Conservation (phyloP, 2,797 vertebrate genomes). For the Gobio occitaniae region DNA sequence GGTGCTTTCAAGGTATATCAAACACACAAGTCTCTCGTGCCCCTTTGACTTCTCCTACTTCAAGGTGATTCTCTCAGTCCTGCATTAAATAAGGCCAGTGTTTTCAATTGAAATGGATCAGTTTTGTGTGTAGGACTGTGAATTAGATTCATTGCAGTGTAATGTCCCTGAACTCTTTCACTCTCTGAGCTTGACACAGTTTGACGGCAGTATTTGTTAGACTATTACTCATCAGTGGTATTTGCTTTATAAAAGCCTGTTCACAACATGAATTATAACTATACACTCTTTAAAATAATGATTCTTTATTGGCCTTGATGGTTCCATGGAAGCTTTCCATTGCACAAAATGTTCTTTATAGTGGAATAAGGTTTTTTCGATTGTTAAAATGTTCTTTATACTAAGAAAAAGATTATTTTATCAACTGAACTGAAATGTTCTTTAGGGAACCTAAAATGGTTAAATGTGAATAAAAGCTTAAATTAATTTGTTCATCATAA, state of each 20-base stretch:
- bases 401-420: neutral
- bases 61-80: neutral
- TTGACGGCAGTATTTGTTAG: neutral
- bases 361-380: neutral
- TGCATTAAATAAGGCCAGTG: neutral
- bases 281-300: neutral
- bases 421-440: neutral
- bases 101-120: neutral
- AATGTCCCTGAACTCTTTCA: conserved; percentile 20
- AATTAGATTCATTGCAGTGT: conserved; percentile 2
- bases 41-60: conserved; percentile 18
- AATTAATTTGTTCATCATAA: no score
- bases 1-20: conserved; percentile 3
- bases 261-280: neutral
- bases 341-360: neutral
- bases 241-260: neutral
- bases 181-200: neutral
- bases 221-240: conserved; percentile 15
- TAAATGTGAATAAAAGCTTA: no score
- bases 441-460: neutral
- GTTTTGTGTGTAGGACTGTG: neutral
- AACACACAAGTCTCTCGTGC: neutral
- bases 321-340: neutral
- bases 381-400: neutral
- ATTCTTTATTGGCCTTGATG: neutral